A percentile compares a stretch with the other conserved stretches of the same genome.
These are phyloP conservation scores for Sceliomorpha sp. DNA, from an alignment of 2,888 invertebrate genomes.

Conservation along the genomic window DNA sequence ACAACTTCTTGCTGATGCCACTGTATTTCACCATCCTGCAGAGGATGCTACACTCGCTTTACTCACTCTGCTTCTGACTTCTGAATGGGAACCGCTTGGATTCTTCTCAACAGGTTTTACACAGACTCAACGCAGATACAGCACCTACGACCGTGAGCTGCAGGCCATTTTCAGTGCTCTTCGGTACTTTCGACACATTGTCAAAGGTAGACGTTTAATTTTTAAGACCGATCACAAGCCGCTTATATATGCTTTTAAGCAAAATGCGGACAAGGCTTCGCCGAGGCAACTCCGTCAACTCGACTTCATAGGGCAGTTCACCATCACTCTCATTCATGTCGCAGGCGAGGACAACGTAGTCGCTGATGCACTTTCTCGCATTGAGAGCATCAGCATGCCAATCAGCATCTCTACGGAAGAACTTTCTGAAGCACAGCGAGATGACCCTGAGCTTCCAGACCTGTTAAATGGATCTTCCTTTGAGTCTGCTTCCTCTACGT, in stretches of 20 bases:
- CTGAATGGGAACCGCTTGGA: slow-evolving; percentile 5
- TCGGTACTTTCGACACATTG: slow-evolving; percentile 10
- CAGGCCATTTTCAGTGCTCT: slow-evolving; percentile 6
- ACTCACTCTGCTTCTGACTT: slow-evolving; percentile 1
- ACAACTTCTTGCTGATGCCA: no score
- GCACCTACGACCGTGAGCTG: slow-evolving; percentile 17
- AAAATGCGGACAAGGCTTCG: slow-evolving; percentile 18
- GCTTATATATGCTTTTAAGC: not conserved
- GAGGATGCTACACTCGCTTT: no score
- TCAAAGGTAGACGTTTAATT: slow-evolving; percentile 1
- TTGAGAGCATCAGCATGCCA: no score
- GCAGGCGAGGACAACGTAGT: slow-evolving; percentile 18
- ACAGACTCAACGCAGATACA: slow-evolving; percentile 4
- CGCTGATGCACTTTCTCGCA: slow-evolving; percentile 18
- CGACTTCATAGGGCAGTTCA: slow-evolving; percentile 13
- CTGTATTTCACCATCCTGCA: no score
- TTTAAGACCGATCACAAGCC: slow-evolving; percentile 1
- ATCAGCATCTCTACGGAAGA: no score
- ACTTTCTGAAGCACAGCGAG: no score
- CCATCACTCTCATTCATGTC: slow-evolving; percentile 14
- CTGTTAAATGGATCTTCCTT: no score
- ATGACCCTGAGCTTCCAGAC: no score
- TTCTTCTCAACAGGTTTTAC: slow-evolving; percentile 16
- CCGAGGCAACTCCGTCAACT: slow-evolving; percentile 19
- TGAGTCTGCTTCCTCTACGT: no score